These are phyloP conservation scores for Saturnia japonica DNA, from an alignment of 2,888 invertebrate genomes.

Conservation along the genomic window DNA sequence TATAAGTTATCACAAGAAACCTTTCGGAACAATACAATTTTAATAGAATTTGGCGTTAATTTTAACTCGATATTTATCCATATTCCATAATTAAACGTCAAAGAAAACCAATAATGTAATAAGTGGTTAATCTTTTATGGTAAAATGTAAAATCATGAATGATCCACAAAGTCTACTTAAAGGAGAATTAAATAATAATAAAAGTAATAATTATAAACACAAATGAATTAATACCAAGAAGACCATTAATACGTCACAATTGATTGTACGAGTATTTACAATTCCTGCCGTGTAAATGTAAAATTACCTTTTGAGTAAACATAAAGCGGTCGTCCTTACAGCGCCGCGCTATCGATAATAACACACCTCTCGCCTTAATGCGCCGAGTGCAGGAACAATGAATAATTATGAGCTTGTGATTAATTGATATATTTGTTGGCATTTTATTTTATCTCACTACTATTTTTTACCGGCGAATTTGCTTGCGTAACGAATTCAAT, in stretches of 20 bases:
- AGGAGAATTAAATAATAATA: background rate
- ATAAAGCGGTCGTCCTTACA: constrained; percentile 33
- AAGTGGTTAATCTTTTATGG: background rate
- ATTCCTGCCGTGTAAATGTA: constrained; percentile 11
- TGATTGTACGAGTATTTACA: constrained; percentile 17
- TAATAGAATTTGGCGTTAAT: background rate
- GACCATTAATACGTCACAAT: constrained; percentile 7
- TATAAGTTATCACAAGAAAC: background rate
- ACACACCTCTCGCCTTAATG: constrained; percentile 32
- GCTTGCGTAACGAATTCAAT: background rate
- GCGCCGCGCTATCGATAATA: constrained; percentile 27
- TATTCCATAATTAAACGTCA: background rate
- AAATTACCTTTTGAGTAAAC: constrained; percentile 25
- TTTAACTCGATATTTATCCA: background rate
- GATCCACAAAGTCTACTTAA: background rate
- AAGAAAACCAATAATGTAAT: background rate
- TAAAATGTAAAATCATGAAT: background rate
- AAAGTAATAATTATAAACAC: background rate
- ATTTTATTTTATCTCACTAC: background rate
- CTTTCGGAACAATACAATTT: background rate
- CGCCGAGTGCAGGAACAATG: constrained; percentile 29
- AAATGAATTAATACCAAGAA: constrained; percentile 3
- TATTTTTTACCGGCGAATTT: background rate
- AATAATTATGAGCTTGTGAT: constrained; percentile 27
- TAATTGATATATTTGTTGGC: constrained; percentile 32